Evolutionary conservation across 2,888 invertebrate genomes (phyloP).

Genomic region (Ornithoptera alexandrae): DNA sequence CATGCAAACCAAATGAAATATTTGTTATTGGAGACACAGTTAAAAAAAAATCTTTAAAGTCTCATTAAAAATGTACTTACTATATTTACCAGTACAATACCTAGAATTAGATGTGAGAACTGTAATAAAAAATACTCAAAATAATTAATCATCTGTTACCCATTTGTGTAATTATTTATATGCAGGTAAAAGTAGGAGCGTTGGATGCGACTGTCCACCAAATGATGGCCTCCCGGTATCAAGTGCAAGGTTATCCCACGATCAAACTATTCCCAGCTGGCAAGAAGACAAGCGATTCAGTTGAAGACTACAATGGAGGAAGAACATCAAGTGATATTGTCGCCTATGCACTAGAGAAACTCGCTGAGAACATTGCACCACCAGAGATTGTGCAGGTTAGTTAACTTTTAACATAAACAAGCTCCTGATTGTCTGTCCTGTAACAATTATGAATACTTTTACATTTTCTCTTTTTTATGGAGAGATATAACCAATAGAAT

Average conservation of each 20-base stretch:
- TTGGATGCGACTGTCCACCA: slow-evolving; percentile 97
- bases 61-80: no score
- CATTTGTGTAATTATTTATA: background rate
- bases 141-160: background rate
- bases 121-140: no score
- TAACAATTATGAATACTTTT: no score
- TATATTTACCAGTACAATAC: no score
- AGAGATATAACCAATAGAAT: no score
- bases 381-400: slow-evolving; percentile 91
- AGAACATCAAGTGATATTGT: slow-evolving; percentile 94
- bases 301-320: slow-evolving; percentile 95
- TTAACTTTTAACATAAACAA: background rate
- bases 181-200: slow-evolving; percentile 92
- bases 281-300: slow-evolving; percentile 84
- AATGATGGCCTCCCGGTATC: slow-evolving; percentile 88
- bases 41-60: no score
- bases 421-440: no score
- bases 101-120: no score
- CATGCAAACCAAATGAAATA: no score
- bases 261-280: slow-evolving; percentile 94
- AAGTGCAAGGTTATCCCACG: slow-evolving; percentile 96
- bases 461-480: no score
- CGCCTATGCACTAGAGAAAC: slow-evolving; percentile 91
- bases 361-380: slow-evolving; percentile 91
- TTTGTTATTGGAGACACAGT: no score